Conservation (phyloP, 2,797 vertebrate species). For the Phataginus tetradactyla region DNA sequence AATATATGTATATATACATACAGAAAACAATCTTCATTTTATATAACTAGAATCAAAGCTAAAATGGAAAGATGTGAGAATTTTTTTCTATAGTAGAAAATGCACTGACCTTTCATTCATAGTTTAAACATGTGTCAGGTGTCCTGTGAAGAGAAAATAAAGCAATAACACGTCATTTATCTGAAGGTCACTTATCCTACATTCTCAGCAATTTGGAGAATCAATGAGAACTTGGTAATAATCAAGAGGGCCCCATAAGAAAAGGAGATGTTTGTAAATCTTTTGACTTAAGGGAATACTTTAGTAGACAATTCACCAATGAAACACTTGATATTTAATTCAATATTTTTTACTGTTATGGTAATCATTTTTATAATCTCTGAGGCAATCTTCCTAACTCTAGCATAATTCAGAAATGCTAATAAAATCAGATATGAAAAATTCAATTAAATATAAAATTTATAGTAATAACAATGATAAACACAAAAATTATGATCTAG, state of each 20-base stretch:
- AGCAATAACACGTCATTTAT: neutral
- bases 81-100: neutral
- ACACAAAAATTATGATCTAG: neutral
- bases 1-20: neutral
- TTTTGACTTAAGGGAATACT: constrained; percentile 5
- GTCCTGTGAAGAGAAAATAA: constrained; percentile 35
- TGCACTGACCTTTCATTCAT: neutral
- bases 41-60: neutral
- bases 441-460: neutral
- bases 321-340: neutral
- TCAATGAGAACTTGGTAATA: neutral
- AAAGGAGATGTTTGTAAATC: neutral
- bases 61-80: neutral
- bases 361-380: neutral
- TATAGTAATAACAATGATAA: neutral
- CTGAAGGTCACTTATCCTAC: neutral
- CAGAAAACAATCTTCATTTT: constrained; percentile 14
- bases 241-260: neutral
- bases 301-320: neutral
- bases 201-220: neutral
- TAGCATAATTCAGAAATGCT: neutral
- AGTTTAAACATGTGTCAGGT: neutral
- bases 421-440: neutral
- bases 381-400: neutral
- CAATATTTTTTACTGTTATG: neutral